Evolutionary conservation across 2,888 invertebrate species (phyloP).

Genomic region (Ectemnius lituratus): DNA sequence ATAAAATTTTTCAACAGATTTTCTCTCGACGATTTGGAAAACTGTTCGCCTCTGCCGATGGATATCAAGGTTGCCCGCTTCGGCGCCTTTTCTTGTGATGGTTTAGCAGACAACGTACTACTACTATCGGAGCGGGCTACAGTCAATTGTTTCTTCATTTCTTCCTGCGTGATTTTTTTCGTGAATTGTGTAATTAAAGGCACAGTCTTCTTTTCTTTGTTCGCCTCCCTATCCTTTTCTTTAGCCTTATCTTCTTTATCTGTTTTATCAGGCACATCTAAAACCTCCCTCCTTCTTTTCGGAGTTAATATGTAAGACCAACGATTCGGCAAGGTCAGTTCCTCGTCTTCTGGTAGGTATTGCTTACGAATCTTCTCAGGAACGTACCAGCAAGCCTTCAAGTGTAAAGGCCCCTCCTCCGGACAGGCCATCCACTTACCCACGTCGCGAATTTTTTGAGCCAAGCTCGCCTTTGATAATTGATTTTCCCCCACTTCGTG

Average conservation of each 20-base stretch:
- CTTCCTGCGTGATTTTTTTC: constrained; percentile 73
- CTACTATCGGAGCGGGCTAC: constrained; percentile 28
- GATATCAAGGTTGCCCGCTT: constrained; percentile 71
- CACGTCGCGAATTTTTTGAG: constrained; percentile 81
- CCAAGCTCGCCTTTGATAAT: constrained; percentile 78
- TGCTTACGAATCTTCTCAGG: constrained; percentile 79
- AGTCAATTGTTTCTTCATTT: constrained; percentile 70
- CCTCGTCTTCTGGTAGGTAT: constrained; percentile 76
- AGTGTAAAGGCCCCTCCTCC: constrained; percentile 79
- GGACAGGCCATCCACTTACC: constrained; percentile 81
- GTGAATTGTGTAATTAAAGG: constrained; percentile 79
- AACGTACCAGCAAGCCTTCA: constrained; percentile 85
- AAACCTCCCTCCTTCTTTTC: constrained; percentile 50
- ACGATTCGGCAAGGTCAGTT: constrained; percentile 79
- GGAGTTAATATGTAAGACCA: constrained; percentile 79
- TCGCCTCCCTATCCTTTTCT: no score
- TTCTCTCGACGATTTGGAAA: constrained; percentile 60
- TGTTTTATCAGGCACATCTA: constrained; percentile 49
- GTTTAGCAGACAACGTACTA: constrained; percentile 33
- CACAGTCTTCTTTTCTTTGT: constrained; percentile 70
- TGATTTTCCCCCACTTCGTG: constrained; percentile 65
- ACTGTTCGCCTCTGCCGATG: constrained; percentile 65
- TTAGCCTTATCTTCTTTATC: constrained; percentile 51
- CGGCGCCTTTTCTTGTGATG: constrained; percentile 57
- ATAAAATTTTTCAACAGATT: constrained; percentile 53